Percentiles rank a stretch among this genome's conserved stretches.
Evolutionary conservation across 2,888 invertebrate species (phyloP).

Genomic region (Oscheius sp.): DNA sequence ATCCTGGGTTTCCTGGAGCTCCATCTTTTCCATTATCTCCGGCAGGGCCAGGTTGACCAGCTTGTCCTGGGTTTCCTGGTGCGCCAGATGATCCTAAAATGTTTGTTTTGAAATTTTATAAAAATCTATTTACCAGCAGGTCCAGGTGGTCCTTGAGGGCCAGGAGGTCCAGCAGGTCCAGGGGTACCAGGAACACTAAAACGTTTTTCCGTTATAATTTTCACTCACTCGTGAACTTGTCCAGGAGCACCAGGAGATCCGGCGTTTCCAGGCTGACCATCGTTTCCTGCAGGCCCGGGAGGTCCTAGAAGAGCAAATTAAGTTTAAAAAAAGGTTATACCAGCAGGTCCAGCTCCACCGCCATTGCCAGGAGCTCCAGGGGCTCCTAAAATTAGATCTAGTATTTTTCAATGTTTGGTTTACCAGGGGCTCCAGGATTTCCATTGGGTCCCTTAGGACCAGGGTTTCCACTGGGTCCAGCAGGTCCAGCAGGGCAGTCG

Average conservation of each 20-base stretch:
- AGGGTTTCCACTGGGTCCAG: slow-evolving; percentile 54
- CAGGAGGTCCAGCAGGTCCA: slow-evolving; percentile 52
- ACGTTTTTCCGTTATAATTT: no score
- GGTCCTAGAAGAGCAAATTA: no score
- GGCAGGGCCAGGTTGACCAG: slow-evolving; percentile 47
- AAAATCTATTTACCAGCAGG: slow-evolving; percentile 35
- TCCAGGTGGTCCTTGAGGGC: slow-evolving; percentile 43
- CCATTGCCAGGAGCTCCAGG: slow-evolving; percentile 53
- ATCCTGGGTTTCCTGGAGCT: slow-evolving; percentile 53
- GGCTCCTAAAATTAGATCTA: background rate
- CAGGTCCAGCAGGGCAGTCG: slow-evolving; percentile 58
- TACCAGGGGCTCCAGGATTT: slow-evolving; percentile 54
- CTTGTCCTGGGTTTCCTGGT: slow-evolving; percentile 48
- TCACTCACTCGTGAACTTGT: no score
- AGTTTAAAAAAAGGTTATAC: no score
- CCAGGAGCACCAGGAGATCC: slow-evolving; percentile 40
- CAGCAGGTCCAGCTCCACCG: slow-evolving; percentile 56
- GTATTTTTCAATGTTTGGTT: slow-evolving; percentile 43
- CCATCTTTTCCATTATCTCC: slow-evolving; percentile 46
- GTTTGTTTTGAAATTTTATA: slow-evolving; percentile 42
- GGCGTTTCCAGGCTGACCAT: slow-evolving; percentile 52
- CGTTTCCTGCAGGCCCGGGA: slow-evolving; percentile 52
- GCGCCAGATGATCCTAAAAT: slow-evolving; percentile 49
- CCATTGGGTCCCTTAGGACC: slow-evolving; percentile 60
- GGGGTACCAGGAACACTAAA: slow-evolving; percentile 50